Evolutionary conservation across 2,888 invertebrate genomes (phyloP).

Genomic region (Sminthurinus aureus): DNA sequence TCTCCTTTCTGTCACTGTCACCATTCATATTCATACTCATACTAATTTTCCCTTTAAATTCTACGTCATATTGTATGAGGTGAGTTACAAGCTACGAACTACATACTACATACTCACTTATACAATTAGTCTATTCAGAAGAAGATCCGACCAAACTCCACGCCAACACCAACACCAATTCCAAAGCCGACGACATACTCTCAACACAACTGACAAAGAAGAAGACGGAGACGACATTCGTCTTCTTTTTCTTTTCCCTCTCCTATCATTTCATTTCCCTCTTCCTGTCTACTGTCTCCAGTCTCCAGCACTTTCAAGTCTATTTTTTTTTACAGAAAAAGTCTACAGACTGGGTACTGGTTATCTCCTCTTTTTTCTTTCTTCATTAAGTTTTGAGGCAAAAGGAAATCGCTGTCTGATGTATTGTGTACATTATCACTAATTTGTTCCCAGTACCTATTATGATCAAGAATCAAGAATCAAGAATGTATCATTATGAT

Average conservation of each 20-base stretch:
- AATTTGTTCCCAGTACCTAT: too few species aligned
- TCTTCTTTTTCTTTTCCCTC: constrained; percentile 2
- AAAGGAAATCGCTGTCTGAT: neutral
- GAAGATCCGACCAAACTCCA: neutral
- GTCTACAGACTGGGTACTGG: too few species aligned
- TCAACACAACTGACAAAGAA: neutral
- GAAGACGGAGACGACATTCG: neutral
- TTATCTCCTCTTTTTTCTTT: neutral
- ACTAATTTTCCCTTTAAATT: neutral
- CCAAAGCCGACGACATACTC: too few species aligned
- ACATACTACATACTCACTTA: too few species aligned
- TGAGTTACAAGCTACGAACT: too few species aligned
- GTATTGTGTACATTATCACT: too few species aligned
- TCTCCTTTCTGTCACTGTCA: neutral
- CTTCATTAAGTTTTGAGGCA: neutral
- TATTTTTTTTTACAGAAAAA: too few species aligned
- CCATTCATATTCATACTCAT: neutral
- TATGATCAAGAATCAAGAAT: too few species aligned
- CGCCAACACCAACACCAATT: neutral
- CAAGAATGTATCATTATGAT: too few species aligned
- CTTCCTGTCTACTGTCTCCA: constrained; percentile 4
- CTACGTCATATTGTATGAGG: too few species aligned
- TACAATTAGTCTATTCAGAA: neutral
- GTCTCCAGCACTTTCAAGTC: too few species aligned
- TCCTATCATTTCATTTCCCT: constrained; percentile 2